These are phyloP conservation scores for Takifugu bimaculatus DNA, from an alignment of 2,113 vertebrate genomes.

Conservation along the genomic window DNA sequence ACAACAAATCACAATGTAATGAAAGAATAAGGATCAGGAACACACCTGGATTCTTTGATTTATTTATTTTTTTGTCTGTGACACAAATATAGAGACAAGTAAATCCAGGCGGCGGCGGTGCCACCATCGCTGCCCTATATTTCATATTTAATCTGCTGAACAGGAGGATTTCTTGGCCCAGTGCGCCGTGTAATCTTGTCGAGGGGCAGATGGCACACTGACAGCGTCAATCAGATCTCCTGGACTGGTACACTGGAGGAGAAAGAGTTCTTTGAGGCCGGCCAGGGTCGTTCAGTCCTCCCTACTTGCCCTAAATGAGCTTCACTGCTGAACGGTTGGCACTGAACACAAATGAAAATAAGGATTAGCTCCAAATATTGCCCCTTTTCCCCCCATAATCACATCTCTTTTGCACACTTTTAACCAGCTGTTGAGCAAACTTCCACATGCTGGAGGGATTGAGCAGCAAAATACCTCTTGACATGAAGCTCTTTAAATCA, in stretches of 20 bases:
- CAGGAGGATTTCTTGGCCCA: conserved; percentile 68
- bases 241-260: conserved; percentile 51
- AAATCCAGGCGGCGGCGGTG: conserved; percentile 34
- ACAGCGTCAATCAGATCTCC: conserved; percentile 55
- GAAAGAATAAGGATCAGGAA: conserved; percentile 13
- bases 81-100: conserved; percentile 10
- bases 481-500: too few relatives aligned
- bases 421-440: too few relatives aligned
- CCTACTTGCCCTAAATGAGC: not conserved
- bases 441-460: too few relatives aligned
- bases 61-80: not conserved
- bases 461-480: too few relatives aligned
- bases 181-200: conserved; percentile 64
- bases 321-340: conserved; percentile 8
- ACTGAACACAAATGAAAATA: conserved; percentile 34
- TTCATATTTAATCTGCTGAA: conserved; percentile 71
- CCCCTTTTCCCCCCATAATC: too few relatives aligned
- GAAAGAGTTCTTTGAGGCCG: conserved; percentile 39
- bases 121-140: conserved; percentile 69
- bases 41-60: not conserved
- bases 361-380: conserved; percentile 34
- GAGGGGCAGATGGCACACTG: conserved; percentile 64
- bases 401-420: too few relatives aligned
- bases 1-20: not conserved
- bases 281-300: conserved; percentile 50